A percentile compares a stretch with the other conserved stretches of the same genome.
Conservation (phyloP, 1,140 invertebrate genomes). For the Drosophila yakuba region DNA sequence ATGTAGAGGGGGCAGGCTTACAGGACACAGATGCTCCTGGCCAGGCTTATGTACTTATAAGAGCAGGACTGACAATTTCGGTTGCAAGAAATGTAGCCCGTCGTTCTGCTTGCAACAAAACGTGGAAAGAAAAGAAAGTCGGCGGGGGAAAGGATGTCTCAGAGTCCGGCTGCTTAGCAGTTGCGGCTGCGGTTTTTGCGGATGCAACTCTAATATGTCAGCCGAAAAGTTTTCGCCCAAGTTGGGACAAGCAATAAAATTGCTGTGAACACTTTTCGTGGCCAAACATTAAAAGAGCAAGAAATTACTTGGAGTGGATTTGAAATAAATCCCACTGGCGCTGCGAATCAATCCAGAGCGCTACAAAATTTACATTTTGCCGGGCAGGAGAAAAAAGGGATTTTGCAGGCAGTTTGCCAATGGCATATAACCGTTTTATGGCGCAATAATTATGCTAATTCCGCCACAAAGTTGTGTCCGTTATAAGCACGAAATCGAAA, state of each 20-base stretch:
- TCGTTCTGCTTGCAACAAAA: constrained; percentile 46
- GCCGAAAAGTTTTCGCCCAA: constrained; percentile 59
- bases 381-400: not conserved
- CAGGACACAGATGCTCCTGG: constrained; percentile 63
- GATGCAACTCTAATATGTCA: constrained; percentile 75
- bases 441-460: constrained; percentile 82
- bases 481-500: constrained; percentile 80
- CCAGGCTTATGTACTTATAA: constrained; percentile 70
- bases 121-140: constrained; percentile 3
- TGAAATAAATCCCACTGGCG: constrained; percentile 10
- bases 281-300: constrained; percentile 41
- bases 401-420: constrained; percentile 54
- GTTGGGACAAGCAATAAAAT: constrained; percentile 58
- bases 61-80: constrained; percentile 73
- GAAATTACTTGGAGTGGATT: constrained; percentile 6
- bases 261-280: constrained; percentile 50
- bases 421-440: constrained; percentile 65
- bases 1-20: constrained; percentile 23
- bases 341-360: constrained; percentile 24
- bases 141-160: constrained; percentile 2
- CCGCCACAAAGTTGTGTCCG: constrained; percentile 61
- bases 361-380: constrained; percentile 36
- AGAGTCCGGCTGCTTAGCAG: constrained; percentile 58
- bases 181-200: constrained; percentile 66
- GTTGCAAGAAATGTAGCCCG: constrained; percentile 42